Conservation (phyloP, 2,888 invertebrate genomes). For the Morinoia aosen region DNA sequence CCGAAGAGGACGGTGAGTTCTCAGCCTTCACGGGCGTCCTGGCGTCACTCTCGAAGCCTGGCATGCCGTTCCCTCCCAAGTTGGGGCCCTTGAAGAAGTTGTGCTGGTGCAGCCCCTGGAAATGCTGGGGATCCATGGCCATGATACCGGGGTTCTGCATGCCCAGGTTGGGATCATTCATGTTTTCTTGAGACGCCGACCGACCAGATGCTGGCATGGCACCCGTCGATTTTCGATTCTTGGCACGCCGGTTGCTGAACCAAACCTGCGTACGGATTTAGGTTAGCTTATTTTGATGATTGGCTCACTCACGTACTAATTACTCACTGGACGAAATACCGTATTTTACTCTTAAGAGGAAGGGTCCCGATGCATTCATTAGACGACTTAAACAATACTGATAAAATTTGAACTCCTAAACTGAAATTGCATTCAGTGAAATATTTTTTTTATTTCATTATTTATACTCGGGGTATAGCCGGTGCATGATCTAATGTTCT, state of each 20-base stretch:
- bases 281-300: background rate
- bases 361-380: too few species aligned
- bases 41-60: background rate
- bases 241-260: slow-evolving; percentile 38
- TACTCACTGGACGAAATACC: background rate
- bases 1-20: background rate
- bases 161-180: background rate
- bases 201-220: background rate
- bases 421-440: too few species aligned
- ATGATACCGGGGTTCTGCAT: background rate
- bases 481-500: too few species aligned
- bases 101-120: background rate
- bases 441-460: too few species aligned
- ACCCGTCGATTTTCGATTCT: background rate
- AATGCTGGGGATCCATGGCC: background rate
- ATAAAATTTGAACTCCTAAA: too few species aligned
- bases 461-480: too few species aligned
- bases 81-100: background rate
- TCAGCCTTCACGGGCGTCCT: background rate
- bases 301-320: background rate
- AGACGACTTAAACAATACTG: too few species aligned
- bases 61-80: background rate
- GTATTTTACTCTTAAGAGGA: too few species aligned
- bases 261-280: background rate
- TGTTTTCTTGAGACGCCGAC: background rate